These are phyloP conservation scores for Barnardius zonarius DNA, from an alignment of 2,113 vertebrate genomes.

Conservation along the genomic window DNA sequence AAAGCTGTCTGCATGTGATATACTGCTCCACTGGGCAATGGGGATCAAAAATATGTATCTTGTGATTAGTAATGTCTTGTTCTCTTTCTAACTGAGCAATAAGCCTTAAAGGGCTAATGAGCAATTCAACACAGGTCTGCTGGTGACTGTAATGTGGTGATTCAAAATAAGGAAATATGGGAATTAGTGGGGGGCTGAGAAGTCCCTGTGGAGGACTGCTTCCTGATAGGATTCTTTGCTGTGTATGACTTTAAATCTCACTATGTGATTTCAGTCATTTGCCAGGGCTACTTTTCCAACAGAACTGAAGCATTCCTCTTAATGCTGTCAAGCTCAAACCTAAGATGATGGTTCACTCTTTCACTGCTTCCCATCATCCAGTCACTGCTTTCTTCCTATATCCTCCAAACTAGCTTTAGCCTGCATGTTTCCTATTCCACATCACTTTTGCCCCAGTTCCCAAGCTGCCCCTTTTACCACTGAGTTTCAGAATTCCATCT, in stretches of 20 bases:
- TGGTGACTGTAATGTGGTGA: neutral
- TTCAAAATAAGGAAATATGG: neutral
- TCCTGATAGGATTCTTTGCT: neutral
- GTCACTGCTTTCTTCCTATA: neutral
- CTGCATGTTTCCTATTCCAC: neutral
- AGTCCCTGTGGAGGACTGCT: neutral
- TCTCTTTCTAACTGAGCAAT: neutral
- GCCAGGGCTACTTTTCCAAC: neutral
- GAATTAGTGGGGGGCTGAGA: neutral
- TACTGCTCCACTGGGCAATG: neutral
- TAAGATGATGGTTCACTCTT: neutral
- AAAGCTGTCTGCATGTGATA: neutral
- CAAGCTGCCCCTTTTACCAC: neutral
- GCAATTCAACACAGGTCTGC: neutral
- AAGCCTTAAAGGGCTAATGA: neutral
- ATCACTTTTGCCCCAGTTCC: neutral
- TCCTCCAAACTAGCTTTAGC: neutral
- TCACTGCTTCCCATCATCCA: neutral
- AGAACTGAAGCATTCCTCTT: neutral
- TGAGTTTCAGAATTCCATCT: neutral
- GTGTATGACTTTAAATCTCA: neutral
- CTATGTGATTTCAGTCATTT: neutral
- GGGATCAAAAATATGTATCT: neutral
- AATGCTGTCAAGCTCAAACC: neutral
- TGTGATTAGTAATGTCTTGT: neutral